Conservation (phyloP, 1,140 invertebrate species). For the Drosophila gunungcola region DNA sequence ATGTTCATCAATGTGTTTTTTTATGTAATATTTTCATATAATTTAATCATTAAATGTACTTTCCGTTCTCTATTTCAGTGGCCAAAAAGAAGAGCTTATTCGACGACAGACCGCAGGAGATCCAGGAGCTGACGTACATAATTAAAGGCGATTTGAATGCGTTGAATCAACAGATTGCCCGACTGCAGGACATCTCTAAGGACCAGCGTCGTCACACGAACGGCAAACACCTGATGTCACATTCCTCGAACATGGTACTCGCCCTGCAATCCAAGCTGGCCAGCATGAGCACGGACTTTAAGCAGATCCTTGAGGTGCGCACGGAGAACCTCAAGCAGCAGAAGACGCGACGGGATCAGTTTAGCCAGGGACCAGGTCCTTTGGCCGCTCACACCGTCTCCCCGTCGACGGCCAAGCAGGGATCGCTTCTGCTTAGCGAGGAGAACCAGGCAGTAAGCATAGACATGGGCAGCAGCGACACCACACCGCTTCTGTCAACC, state of each 20-base stretch:
- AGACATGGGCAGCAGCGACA: conserved; percentile 88
- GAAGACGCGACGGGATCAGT: conserved; percentile 96
- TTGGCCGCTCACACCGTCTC: conserved; percentile 88
- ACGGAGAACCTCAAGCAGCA: conserved; percentile 98
- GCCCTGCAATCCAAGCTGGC: conserved; percentile 97
- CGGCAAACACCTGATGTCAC: conserved; percentile 94
- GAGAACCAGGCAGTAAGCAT: conserved; percentile 92
- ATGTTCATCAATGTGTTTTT: neutral
- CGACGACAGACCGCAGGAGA: conserved; percentile 97
- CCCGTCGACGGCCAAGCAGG: conserved; percentile 88
- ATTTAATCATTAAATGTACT: neutral
- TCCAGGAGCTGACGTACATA: conserved; percentile 98
- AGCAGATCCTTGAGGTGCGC: conserved; percentile 95
- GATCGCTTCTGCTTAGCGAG: conserved; percentile 85
- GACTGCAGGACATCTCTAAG: conserved; percentile 91
- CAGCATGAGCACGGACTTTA: conserved; percentile 98
- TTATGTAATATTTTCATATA: neutral
- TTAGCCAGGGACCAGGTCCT: conserved; percentile 90
- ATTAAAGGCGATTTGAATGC: conserved; percentile 98
- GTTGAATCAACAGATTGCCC: conserved; percentile 98
- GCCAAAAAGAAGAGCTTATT: conserved; percentile 99
- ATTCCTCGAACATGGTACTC: conserved; percentile 98
- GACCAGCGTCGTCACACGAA: conserved; percentile 87
- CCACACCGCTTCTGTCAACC: conserved; percentile 60
- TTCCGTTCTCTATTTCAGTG: conserved; percentile 88